Conservation (phyloP, 2,888 invertebrate species). For the Clunio marinus region DNA sequence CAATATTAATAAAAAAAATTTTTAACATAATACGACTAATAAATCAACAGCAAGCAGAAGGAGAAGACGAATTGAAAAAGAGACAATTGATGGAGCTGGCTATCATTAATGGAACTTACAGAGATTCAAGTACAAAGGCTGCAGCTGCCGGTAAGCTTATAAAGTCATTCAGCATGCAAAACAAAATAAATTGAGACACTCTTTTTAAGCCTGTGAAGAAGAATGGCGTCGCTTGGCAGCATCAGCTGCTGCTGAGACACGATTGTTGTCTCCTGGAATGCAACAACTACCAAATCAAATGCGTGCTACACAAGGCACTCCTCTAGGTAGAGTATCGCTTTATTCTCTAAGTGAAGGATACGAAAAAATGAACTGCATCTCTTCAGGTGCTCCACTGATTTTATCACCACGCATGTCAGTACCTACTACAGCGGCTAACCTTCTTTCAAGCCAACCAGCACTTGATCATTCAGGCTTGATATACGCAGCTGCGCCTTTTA, state of each 20-base stretch:
- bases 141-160: constrained; percentile 69
- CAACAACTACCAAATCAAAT: constrained; percentile 61
- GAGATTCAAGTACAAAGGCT: constrained; percentile 89
- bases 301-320: constrained; percentile 63
- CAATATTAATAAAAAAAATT: no score
- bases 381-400: constrained; percentile 79
- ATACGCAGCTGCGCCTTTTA: constrained; percentile 71
- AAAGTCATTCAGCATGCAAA: background rate
- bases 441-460: constrained; percentile 57
- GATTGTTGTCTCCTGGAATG: constrained; percentile 60
- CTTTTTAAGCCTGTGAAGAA: constrained; percentile 66
- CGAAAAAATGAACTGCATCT: constrained; percentile 12
- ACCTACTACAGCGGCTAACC: constrained; percentile 67
- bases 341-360: constrained; percentile 18
- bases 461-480: constrained; percentile 78
- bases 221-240: constrained; percentile 81
- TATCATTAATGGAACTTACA: constrained; percentile 99
- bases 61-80: constrained; percentile 99
- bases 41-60: constrained; percentile 83
- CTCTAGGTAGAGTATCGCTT: constrained; percentile 52
- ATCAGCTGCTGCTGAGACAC: constrained; percentile 73
- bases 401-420: constrained; percentile 85
- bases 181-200: constrained; percentile 4
- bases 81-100: constrained; percentile 99
- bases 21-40: background rate